These are phyloP conservation scores for Auanema sp. DNA, from an alignment of 2,888 invertebrate genomes.

Conservation along the genomic window DNA sequence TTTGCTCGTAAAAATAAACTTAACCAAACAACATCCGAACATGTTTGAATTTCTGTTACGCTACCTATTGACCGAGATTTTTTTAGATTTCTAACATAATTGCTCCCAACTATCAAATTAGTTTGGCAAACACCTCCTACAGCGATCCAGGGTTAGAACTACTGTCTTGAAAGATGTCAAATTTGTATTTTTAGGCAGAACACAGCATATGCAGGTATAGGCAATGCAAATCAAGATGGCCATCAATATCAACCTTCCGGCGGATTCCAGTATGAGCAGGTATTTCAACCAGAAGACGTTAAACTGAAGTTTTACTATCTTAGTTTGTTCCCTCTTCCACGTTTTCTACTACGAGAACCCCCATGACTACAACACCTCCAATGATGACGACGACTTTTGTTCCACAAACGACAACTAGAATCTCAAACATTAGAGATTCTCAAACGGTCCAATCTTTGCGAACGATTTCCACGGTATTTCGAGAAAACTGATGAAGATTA, in stretches of 20 bases:
- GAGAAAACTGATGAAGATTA: too few species aligned
- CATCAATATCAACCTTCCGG: neutral
- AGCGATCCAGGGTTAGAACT: neutral
- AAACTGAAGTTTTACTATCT: too few species aligned
- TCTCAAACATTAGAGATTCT: slow-evolving; percentile 1
- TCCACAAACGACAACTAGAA: slow-evolving; percentile 1
- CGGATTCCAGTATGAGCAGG: too few species aligned
- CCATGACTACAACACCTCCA: slow-evolving; percentile 2
- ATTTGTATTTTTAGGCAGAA: neutral
- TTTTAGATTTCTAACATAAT: slow-evolving; percentile 27
- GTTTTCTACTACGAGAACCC: neutral
- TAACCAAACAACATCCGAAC: slow-evolving; percentile 20
- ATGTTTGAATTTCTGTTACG: slow-evolving; percentile 4
- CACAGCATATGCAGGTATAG: too few species aligned
- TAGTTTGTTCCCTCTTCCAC: neutral
- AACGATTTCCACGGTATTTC: slow-evolving; percentile 17
- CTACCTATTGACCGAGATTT: neutral
- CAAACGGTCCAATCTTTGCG: slow-evolving; percentile 11
- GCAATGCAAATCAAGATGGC: neutral
- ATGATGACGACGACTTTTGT: slow-evolving; percentile 3
- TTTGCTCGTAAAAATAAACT: slow-evolving; percentile 48
- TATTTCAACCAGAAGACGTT: too few species aligned
- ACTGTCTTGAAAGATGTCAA: neutral
- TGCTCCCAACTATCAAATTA: slow-evolving; percentile 33
- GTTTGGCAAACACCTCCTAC: neutral